Conservation (phyloP, 1,140 invertebrate genomes). For the Bombus pyrosoma region DNA sequence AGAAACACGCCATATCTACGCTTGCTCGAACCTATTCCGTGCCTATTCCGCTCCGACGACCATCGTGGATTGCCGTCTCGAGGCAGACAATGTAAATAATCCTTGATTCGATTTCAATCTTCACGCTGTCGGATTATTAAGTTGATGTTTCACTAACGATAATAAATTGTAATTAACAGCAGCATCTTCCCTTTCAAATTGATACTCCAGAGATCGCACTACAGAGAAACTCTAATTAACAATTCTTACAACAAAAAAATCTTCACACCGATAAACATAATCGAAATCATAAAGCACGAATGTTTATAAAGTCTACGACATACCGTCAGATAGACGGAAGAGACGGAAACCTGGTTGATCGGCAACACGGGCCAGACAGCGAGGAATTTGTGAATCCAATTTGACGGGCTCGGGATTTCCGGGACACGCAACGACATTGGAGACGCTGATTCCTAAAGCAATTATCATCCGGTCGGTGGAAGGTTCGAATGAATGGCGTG, state of each 20-base stretch:
- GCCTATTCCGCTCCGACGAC: not conserved
- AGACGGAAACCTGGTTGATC: not conserved
- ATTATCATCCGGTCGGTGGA: conserved; percentile 44
- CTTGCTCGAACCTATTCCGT: not conserved
- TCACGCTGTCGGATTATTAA: too few species aligned
- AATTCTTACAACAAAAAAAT: too few species aligned
- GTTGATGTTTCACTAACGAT: too few species aligned
- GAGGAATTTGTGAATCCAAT: conserved; percentile 9
- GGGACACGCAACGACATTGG: conserved; percentile 4
- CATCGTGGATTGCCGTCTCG: not conserved
- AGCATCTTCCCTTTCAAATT: too few species aligned
- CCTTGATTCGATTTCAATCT: not conserved
- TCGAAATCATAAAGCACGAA: too few species aligned
- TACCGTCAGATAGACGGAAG: not conserved
- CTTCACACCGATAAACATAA: too few species aligned
- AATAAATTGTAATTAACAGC: too few species aligned
- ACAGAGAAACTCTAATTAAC: too few species aligned
- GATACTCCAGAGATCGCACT: too few species aligned
- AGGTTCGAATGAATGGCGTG: conserved; percentile 33
- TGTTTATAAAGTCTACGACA: too few species aligned
- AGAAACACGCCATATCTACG: not conserved
- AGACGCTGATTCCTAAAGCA: conserved; percentile 52
- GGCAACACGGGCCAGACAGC: not conserved
- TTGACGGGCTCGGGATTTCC: conserved; percentile 27
- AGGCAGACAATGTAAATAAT: not conserved